phyloP scores from a whole-genome alignment of 2,888 invertebrate genomes.

The Phymatocera aterrima region DNA sequence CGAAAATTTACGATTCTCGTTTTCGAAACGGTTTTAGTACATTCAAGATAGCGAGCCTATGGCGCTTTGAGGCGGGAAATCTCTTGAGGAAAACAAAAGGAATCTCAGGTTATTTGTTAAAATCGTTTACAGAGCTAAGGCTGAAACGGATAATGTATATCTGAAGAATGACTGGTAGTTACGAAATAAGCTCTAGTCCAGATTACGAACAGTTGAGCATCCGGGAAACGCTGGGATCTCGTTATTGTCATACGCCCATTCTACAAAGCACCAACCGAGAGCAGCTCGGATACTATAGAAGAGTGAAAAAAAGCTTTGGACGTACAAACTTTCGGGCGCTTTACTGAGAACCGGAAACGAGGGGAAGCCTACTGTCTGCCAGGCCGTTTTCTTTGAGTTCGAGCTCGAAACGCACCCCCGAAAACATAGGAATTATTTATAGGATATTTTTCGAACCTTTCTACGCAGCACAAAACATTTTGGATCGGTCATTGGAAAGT shows the following conservation, averaged over 20 bases:
- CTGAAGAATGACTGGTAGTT: not conserved
- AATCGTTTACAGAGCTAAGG: no score
- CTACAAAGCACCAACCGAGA: conserved; percentile 1
- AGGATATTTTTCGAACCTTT: no score
- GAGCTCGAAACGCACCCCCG: not conserved
- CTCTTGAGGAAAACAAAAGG: no score
- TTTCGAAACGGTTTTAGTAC: no score
- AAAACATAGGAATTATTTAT: no score
- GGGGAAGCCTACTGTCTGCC: conserved; percentile 1
- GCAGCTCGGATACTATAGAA: conserved; percentile 2
- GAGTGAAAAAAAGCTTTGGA: conserved; percentile 10
- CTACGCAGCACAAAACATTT: no score
- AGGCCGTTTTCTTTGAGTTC: not conserved
- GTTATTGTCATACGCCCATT: conserved; percentile 20
- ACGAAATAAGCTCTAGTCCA: conserved; percentile 18
- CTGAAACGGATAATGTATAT: not conserved
- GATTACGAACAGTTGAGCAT: conserved; percentile 20
- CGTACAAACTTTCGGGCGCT: conserved; percentile 4
- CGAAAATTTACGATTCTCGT: no score
- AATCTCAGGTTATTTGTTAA: not conserved
- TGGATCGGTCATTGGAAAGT: no score
- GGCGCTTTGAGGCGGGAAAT: no score
- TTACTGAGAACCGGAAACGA: conserved; percentile 13
- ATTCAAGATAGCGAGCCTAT: no score
- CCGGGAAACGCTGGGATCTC: not conserved